A percentile compares a stretch with the other conserved stretches of the same genome.
phyloP scores from a whole-genome alignment of 2,113 vertebrate genomes.

The Coptodon rendalli region DNA sequence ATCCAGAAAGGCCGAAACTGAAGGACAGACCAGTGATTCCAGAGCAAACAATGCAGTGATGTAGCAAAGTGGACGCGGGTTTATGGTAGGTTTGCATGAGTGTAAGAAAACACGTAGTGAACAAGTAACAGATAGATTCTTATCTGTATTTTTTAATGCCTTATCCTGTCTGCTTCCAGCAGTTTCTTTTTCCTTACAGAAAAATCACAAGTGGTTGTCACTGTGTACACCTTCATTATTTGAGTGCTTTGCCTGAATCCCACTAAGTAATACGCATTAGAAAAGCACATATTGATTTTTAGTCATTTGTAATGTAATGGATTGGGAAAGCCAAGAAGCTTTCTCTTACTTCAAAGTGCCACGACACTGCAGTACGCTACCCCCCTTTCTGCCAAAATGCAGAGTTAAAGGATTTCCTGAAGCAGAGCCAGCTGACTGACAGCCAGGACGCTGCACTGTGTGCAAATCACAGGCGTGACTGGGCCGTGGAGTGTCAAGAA shows the following conservation, averaged over 20 bases:
- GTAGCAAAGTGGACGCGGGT: not conserved
- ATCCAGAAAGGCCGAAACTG: not conserved
- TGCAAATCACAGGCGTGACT: not conserved
- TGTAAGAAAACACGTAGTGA: not conserved
- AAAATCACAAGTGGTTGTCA: not conserved
- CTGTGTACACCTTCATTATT: not conserved
- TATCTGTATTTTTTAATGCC: not conserved
- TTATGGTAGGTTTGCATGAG: not conserved
- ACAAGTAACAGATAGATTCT: not conserved
- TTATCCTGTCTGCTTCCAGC: fast-evolving
- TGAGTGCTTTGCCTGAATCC: not conserved
- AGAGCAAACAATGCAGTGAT: not conserved
- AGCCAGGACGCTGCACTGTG: not conserved
- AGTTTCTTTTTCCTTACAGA: not conserved
- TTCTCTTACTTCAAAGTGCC: not conserved
- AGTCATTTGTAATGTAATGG: not conserved
- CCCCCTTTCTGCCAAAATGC: not conserved
- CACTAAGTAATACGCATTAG: not conserved
- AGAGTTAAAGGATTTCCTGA: not conserved
- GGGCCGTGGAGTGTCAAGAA: not conserved
- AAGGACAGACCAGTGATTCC: not conserved
- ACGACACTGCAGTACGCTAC: not conserved
- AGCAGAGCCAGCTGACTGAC: not conserved
- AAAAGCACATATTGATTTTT: not conserved
- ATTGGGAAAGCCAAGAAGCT: not conserved